phyloP scores from a whole-genome alignment of 2,888 invertebrate species.

The Uropetala carovei region DNA sequence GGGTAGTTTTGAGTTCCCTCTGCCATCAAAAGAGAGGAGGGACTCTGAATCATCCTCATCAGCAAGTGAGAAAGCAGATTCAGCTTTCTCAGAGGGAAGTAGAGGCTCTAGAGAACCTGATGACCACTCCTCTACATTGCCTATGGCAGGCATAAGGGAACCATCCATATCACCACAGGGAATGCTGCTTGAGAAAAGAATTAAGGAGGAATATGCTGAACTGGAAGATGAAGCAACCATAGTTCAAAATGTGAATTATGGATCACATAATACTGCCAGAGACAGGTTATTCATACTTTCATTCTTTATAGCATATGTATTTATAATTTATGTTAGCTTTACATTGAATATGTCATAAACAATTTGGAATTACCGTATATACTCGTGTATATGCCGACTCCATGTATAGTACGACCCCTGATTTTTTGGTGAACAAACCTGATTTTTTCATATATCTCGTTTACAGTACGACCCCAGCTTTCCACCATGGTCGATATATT shows the following conservation, averaged over 20 bases:
- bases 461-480: no score
- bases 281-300: not conserved
- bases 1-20: conserved; percentile 47
- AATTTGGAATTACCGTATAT: no score
- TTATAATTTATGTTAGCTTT: no score
- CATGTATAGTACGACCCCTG: no score
- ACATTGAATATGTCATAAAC: no score
- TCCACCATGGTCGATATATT: no score
- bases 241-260: conserved; percentile 27
- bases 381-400: no score
- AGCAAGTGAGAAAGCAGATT: conserved; percentile 75
- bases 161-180: conserved; percentile 5
- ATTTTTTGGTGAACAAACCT: no score
- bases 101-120: conserved; percentile 65
- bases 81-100: conserved; percentile 69
- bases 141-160: not conserved
- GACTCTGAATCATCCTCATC: conserved; percentile 73
- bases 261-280: conserved; percentile 28
- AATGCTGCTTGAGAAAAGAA: conserved; percentile 18
- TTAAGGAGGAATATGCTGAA: conserved; percentile 36
- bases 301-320: no score
- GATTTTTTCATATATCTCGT: no score
- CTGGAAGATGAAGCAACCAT: conserved; percentile 32
- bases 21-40: conserved; percentile 72
- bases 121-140: conserved; percentile 29